These are phyloP conservation scores for Labia minor DNA, from an alignment of 2,888 invertebrate species.

Conservation along the genomic window DNA sequence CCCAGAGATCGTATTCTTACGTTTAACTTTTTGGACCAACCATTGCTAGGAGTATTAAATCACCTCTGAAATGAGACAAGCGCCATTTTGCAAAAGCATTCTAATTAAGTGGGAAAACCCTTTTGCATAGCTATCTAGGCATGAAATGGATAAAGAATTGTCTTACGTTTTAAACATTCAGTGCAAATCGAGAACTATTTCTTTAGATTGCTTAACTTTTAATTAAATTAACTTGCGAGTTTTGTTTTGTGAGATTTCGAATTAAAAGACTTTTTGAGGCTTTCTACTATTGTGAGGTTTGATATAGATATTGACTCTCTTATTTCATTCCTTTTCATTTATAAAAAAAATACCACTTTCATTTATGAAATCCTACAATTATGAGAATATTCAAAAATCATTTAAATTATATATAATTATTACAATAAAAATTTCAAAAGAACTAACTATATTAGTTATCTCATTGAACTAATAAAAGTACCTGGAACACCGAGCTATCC, in stretches of 20 bases:
- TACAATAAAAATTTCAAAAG: no score
- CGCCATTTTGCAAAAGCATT: slow-evolving; percentile 7
- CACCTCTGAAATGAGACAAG: neutral
- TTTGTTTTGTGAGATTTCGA: neutral
- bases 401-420: no score
- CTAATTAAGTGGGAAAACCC: slow-evolving; percentile 5
- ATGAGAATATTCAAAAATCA: no score
- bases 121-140: slow-evolving; percentile 5
- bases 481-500: no score
- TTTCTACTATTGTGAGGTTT: no score
- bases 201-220: slow-evolving; percentile 13
- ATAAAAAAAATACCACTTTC: no score
- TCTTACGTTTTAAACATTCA: neutral
- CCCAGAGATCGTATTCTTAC: neutral
- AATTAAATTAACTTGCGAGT: neutral
- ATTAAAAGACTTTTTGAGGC: neutral
- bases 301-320: no score
- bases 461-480: no score
- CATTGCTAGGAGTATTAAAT: neutral
- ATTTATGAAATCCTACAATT: no score
- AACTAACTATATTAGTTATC: no score
- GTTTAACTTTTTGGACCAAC: neutral
- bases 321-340: no score
- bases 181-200: slow-evolving; percentile 8
- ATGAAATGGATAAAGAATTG: slow-evolving; percentile 1